Conservation (phyloP, 2,888 invertebrate species). For the Vanessa cardui region DNA sequence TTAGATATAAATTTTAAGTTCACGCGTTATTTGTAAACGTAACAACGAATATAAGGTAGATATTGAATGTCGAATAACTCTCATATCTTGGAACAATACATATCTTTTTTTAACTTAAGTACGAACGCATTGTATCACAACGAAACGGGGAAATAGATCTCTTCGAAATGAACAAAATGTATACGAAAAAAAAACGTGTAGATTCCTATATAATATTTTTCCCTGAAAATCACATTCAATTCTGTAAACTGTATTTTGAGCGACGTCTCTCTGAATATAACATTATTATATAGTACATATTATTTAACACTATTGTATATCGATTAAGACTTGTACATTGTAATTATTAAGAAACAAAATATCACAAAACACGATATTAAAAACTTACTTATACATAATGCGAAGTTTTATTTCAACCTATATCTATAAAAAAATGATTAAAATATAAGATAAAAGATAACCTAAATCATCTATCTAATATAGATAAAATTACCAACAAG, state of each 20-base stretch:
- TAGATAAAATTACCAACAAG: constrained; percentile 28
- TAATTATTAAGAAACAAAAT: constrained; percentile 73
- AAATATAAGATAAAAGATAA: constrained; percentile 13
- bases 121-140: constrained; percentile 54
- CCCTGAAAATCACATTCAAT: constrained; percentile 58
- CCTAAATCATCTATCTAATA: constrained; percentile 18
- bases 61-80: constrained; percentile 54
- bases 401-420: constrained; percentile 43
- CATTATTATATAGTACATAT: constrained; percentile 60
- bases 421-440: not conserved
- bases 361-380: constrained; percentile 74
- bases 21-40: constrained; percentile 29
- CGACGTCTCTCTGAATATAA: constrained; percentile 63
- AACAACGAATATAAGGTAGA: constrained; percentile 49
- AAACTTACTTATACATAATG: constrained; percentile 53
- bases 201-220: constrained; percentile 47
- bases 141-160: constrained; percentile 62
- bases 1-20: constrained; percentile 18
- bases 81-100: constrained; percentile 78
- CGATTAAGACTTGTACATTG: constrained; percentile 75
- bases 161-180: constrained; percentile 60
- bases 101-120: constrained; percentile 64
- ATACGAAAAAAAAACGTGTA: constrained; percentile 64
- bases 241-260: constrained; percentile 58
- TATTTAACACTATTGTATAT: constrained; percentile 71